These are phyloP conservation scores for Arizona elegans DNA, from an alignment of 2,113 vertebrate genomes.

Conservation along the genomic window DNA sequence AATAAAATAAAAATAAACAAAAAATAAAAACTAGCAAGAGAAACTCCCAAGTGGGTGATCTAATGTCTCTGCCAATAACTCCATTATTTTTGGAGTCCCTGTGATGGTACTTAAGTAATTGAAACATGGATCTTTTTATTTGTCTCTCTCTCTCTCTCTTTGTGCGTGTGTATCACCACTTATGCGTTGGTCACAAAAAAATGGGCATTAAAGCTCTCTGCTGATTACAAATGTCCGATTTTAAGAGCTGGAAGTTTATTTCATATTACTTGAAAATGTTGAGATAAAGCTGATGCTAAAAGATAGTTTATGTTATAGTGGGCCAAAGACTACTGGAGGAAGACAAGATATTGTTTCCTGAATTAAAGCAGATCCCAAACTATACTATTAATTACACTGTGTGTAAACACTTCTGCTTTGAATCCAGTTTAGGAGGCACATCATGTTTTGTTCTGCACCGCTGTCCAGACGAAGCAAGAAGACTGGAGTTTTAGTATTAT, in stretches of 20 bases:
- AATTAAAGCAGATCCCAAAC: neutral
- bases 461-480: neutral
- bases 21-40: slow-evolving; percentile 18
- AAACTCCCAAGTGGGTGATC: slow-evolving; percentile 49
- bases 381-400: neutral
- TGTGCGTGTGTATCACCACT: neutral
- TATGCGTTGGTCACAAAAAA: no score
- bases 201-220: neutral
- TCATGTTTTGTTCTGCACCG: neutral
- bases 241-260: neutral
- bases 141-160: no score
- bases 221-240: neutral
- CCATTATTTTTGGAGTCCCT: slow-evolving; percentile 30
- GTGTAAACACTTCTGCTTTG: neutral
- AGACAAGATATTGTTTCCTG: neutral
- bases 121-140: neutral
- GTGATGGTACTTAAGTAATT: slow-evolving; percentile 28
- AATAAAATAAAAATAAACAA: no score
- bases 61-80: slow-evolving; percentile 50
- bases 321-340: neutral
- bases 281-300: neutral
- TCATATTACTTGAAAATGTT: neutral
- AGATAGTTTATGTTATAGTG: neutral
- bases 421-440: neutral
- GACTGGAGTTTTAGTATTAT: neutral